Evolutionary conservation across 1,140 invertebrate species (phyloP).

Genomic region (Semibalanus balanoides): DNA sequence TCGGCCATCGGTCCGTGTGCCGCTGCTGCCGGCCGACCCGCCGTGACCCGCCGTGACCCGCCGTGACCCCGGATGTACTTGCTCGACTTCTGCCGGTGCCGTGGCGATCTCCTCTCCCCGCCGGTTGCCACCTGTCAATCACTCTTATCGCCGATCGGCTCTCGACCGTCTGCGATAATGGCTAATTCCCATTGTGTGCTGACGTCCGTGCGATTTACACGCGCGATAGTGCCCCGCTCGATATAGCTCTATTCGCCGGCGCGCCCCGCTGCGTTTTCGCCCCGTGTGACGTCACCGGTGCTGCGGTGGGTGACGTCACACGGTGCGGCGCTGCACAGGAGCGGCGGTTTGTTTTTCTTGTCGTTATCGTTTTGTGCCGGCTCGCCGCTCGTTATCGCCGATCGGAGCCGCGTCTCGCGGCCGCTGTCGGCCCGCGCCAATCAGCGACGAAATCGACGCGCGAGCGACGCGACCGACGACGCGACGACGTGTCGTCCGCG

Average conservation of each 20-base stretch:
- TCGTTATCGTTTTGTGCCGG: not conserved
- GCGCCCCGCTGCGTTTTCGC: not conserved
- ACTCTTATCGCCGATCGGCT: not conserved
- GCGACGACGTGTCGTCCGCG: too few relatives aligned
- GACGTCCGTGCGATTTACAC: not conserved
- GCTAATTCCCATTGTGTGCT: not conserved
- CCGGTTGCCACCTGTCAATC: not conserved
- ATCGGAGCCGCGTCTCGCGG: not conserved
- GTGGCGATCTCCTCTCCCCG: not conserved
- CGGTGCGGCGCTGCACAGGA: too few relatives aligned
- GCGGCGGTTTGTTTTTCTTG: not conserved
- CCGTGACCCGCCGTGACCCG: not conserved
- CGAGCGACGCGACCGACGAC: too few relatives aligned
- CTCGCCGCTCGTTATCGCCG: not conserved
- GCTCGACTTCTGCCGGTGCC: not conserved
- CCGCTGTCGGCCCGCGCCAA: not conserved
- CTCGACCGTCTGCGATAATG: not conserved
- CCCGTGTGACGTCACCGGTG: too few relatives aligned
- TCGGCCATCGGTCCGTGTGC: not conserved
- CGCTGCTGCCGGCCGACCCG: not conserved
- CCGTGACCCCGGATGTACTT: not conserved
- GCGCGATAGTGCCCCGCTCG: not conserved
- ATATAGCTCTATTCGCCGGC: not conserved
- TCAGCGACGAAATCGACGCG: not conserved
- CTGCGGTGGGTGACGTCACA: not conserved